A percentile compares a stretch with the other conserved stretches of the same genome.
Conservation (phyloP, 2,113 vertebrate genomes). For the Montifringilla adamsi region DNA sequence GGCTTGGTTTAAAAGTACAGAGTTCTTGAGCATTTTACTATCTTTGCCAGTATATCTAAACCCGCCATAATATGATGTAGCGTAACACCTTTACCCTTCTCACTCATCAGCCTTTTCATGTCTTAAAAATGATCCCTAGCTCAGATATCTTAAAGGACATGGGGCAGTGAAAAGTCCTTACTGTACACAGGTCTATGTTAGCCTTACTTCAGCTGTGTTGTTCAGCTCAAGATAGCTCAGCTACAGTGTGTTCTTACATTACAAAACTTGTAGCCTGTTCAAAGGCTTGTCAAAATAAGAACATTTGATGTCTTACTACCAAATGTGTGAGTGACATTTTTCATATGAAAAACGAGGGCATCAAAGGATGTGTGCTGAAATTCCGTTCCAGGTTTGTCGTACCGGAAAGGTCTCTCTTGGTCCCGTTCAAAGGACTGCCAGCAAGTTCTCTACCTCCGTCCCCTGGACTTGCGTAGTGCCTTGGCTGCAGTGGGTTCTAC, state of each 20-base stretch:
- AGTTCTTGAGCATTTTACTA: background rate
- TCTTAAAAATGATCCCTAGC: background rate
- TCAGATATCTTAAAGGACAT: background rate
- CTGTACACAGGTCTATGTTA: background rate
- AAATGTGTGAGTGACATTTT: background rate
- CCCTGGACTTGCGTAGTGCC: slow-evolving; percentile 80
- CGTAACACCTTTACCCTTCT: background rate
- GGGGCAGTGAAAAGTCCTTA: background rate
- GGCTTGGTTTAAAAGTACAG: background rate
- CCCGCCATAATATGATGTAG: background rate
- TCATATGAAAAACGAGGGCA: background rate
- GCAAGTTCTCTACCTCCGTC: slow-evolving; percentile 80
- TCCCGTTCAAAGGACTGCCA: slow-evolving; percentile 73
- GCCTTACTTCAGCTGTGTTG: background rate
- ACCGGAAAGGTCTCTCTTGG: slow-evolving; percentile 91
- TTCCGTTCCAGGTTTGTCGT: slow-evolving; percentile 85
- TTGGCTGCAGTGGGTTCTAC: slow-evolving; percentile 66
- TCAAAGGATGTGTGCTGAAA: background rate
- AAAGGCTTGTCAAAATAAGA: background rate
- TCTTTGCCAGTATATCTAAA: background rate
- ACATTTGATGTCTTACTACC: background rate
- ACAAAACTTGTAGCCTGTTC: background rate
- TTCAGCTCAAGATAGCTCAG: background rate
- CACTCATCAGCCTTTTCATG: background rate
- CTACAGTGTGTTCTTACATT: background rate